Percentiles rank a stretch among this genome's conserved stretches.
Conservation (phyloP, 2,113 vertebrate species). For the Sardina pilchardus region DNA sequence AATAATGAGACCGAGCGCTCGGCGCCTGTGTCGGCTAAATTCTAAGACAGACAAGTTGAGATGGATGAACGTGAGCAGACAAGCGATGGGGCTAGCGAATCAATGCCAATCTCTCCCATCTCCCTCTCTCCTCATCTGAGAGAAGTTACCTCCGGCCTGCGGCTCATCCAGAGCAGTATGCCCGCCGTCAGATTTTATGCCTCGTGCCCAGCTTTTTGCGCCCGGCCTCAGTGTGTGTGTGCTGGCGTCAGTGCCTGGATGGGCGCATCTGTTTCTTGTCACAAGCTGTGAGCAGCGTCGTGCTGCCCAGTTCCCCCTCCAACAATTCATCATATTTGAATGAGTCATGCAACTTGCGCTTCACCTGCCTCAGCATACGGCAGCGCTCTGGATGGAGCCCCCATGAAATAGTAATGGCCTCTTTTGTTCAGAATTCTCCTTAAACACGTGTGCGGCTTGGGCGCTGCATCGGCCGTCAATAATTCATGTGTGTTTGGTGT, state of each 20-base stretch:
- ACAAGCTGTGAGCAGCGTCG: not conserved
- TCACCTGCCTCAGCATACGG: not conserved
- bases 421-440: not conserved
- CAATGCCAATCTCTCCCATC: constrained; percentile 42
- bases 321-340: constrained; percentile 9
- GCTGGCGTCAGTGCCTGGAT: not conserved
- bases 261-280: not conserved
- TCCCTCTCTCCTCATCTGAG: not conserved
- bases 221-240: not conserved
- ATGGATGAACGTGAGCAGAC: constrained; percentile 46
- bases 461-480: not conserved
- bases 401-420: constrained; percentile 5
- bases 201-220: not conserved
- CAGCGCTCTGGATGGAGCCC: not conserved
- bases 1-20: constrained; percentile 40
- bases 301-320: not conserved
- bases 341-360: not conserved
- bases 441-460: not conserved
- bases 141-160: not conserved
- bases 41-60: constrained; percentile 34
- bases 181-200: constrained; percentile 7
- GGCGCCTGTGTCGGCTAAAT: constrained; percentile 30
- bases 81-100: constrained; percentile 35
- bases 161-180: not conserved
- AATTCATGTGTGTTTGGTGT: not conserved